Evolutionary conservation across 2,888 invertebrate species (phyloP), one percentile per base, ranked within the genome.

Genomic region (Gisinianus flammeolus): DNA sequence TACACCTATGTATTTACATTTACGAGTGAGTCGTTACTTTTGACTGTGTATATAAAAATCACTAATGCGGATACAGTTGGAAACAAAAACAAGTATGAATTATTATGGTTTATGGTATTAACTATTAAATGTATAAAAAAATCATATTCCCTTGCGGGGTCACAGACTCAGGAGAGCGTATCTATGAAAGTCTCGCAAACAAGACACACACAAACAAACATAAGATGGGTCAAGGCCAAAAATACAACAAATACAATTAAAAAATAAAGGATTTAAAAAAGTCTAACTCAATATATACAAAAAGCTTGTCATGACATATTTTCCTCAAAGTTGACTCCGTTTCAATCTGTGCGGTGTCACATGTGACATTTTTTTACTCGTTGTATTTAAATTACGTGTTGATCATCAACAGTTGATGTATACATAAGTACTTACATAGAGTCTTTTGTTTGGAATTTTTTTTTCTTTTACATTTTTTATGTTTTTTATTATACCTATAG

Each of bases 161-260:
- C 70, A 70, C 70, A 26, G 26, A 70, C 44, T 70, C 70, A 70
- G 24, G n/a, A 28, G 24, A 70, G 54, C 70, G 70, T 70, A 70
- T 70, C 70, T 70, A 52, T 54, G 70, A 64, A 64, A 58, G 58
- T 12, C 12, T 6, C 24, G 28, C 62, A 62, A 6, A 26, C 19
- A 33, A 22, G 2, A 33, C 30, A 54, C 54, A 69, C 19, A 19
- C 44, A 44, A 44, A 44, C 19, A 6, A 44, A 44, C 12, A n/a
- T n/a, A 72, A 73, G 73, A 73, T 73, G 73, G 73, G 73, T 73
- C 73, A 73, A 73, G 73, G 73, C 73, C 73, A 73, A 24, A 12
- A 33, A 1, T 44, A 44, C 12, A 44, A 12, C 19, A 44, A 44
- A 44, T 2, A 12, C 44, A n/a, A n/a, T n/a, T n/a, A n/a, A n/a